Conservation (phyloP, 2,797 vertebrate genomes). For the Erithacus rubecula region DNA sequence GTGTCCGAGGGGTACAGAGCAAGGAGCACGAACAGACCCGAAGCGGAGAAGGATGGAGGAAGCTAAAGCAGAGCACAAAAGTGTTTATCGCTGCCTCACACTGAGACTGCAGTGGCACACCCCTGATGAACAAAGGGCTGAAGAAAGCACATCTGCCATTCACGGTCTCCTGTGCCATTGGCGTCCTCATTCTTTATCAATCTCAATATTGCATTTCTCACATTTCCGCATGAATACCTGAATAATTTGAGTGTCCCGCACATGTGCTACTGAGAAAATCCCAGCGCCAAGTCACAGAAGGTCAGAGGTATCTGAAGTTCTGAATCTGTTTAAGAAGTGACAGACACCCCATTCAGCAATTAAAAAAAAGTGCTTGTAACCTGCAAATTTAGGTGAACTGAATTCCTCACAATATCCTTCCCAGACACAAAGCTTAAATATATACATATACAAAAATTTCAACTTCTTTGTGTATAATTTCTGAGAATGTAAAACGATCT, state of each 20-base stretch:
- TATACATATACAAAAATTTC: too few relatives aligned
- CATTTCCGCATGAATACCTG: neutral
- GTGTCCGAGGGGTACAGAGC: fast-evolving
- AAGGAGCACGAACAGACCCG: fast-evolving
- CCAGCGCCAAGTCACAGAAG: neutral
- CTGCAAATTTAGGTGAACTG: neutral
- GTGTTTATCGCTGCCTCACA: fast-evolving
- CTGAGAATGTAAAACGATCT: fast-evolving
- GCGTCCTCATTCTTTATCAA: neutral
- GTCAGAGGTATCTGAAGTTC: neutral
- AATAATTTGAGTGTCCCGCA: neutral
- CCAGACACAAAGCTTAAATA: neutral
- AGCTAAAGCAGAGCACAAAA: too few relatives aligned
- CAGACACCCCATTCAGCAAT: fast-evolving
- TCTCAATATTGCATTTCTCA: fast-evolving
- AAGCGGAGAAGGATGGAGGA: too few relatives aligned
- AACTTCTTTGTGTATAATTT: neutral
- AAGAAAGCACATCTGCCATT: neutral
- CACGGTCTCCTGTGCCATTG: neutral
- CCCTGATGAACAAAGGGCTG: neutral
- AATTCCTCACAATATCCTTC: neutral
- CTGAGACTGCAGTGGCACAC: neutral
- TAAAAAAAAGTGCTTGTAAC: neutral
- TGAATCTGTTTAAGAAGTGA: neutral
- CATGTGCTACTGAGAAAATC: neutral